phyloP scores from a whole-genome alignment of 2,888 invertebrate genomes.

The Ceramica pisi region DNA sequence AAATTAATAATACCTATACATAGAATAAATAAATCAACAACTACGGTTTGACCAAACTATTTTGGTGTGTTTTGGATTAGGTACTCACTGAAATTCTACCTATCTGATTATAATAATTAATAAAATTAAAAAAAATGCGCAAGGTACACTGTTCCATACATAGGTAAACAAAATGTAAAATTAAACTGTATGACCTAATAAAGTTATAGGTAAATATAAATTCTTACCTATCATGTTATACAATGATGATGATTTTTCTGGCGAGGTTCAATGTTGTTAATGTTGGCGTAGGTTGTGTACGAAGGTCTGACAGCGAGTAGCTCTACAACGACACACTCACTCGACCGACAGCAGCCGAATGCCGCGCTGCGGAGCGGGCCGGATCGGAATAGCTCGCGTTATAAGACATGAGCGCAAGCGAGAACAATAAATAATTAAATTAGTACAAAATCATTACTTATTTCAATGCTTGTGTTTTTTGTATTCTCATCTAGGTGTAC shows the following conservation, averaged over 20 bases:
- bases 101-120: background rate
- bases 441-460: background rate
- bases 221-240: constrained; percentile 87
- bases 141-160: background rate
- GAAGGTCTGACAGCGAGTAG: constrained; percentile 69
- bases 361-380: constrained; percentile 70
- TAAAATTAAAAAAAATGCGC: background rate
- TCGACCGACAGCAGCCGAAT: constrained; percentile 85
- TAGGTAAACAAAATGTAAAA: constrained; percentile 13
- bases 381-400: constrained; percentile 54
- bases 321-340: constrained; percentile 76
- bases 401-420: constrained; percentile 59
- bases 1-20: background rate
- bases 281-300: constrained; percentile 90
- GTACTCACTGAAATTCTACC: background rate
- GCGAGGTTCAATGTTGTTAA: constrained; percentile 84
- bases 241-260: constrained; percentile 78
- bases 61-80: background rate
- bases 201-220: constrained; percentile 53
- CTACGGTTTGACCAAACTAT: background rate
- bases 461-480: background rate
- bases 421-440: constrained; percentile 28
- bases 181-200: constrained; percentile 13
- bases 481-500: background rate
- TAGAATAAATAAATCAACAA: background rate